Percentiles rank a stretch among this genome's conserved stretches.
Evolutionary conservation across 2,888 invertebrate genomes (phyloP).

Genomic region (Plemyria rubiginata): DNA sequence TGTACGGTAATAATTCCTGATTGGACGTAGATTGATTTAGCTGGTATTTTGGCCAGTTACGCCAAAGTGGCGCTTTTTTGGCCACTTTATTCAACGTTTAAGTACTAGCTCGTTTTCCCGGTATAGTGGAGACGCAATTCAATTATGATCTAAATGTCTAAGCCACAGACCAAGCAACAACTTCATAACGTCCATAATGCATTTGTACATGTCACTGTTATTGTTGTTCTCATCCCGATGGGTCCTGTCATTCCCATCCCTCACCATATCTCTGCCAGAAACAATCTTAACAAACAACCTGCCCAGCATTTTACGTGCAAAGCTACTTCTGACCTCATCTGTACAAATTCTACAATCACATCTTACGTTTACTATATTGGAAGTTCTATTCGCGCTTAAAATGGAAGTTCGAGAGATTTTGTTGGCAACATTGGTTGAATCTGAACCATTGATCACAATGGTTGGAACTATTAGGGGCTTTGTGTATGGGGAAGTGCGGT

Average conservation of each 20-base stretch:
- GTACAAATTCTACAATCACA: slow-evolving; percentile 79
- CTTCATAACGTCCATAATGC: slow-evolving; percentile 72
- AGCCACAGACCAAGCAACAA: slow-evolving; percentile 79
- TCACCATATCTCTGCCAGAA: slow-evolving; percentile 52
- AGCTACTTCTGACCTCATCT: slow-evolving; percentile 50
- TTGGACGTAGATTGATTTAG: slow-evolving; percentile 1
- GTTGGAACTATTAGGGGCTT: slow-evolving; percentile 46
- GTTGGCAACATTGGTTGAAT: slow-evolving; percentile 58
- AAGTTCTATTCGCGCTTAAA: slow-evolving; percentile 41
- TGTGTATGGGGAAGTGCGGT: slow-evolving; percentile 40
- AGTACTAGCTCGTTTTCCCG: slow-evolving; percentile 10
- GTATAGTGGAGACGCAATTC: slow-evolving; percentile 24
- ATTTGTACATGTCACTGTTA: slow-evolving; percentile 72
- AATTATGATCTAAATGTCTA: slow-evolving; percentile 76
- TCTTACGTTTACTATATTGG: slow-evolving; percentile 64
- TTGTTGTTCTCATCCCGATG: slow-evolving; percentile 74
- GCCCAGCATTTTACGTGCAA: slow-evolving; percentile 60
- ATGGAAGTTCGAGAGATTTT: slow-evolving; percentile 55
- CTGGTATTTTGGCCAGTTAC: not conserved
- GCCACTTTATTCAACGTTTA: not conserved
- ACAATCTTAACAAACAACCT: slow-evolving; percentile 65
- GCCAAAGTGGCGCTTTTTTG: not conserved
- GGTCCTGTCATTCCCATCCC: slow-evolving; percentile 47
- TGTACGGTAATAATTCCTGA: not conserved
- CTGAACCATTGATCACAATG: slow-evolving; percentile 50